These are phyloP conservation scores for Zosterops pallidus DNA, from an alignment of 2,113 vertebrate species.

Conservation along the genomic window DNA sequence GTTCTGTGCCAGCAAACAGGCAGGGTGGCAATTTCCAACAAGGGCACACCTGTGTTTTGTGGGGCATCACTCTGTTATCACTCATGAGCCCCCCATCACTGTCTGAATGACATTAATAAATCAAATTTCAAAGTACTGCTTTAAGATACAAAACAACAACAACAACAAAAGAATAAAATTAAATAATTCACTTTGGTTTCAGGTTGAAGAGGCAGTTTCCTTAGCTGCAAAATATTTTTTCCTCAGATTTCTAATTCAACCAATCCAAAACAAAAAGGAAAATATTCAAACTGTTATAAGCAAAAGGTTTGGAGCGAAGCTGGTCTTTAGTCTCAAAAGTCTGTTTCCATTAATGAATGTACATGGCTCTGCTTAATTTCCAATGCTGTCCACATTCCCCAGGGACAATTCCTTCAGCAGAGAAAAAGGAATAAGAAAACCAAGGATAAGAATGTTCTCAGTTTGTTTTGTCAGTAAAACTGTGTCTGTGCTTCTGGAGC, in stretches of 20 bases:
- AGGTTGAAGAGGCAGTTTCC: background rate
- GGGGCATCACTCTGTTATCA: too few species aligned
- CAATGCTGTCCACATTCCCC: background rate
- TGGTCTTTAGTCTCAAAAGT: background rate
- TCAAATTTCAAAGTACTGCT: background rate
- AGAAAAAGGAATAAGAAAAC: background rate
- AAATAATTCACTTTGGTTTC: background rate
- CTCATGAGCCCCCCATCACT: fast-evolving
- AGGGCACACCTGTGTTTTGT: too few species aligned
- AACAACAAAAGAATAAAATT: background rate
- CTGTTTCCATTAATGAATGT: background rate
- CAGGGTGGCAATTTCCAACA: background rate
- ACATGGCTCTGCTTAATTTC: background rate
- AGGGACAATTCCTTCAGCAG: background rate
- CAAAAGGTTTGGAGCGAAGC: background rate
- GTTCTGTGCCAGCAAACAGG: background rate
- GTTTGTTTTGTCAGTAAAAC: background rate
- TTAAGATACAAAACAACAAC: background rate
- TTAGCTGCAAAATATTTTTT: background rate
- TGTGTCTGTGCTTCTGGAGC: background rate
- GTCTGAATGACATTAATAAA: background rate
- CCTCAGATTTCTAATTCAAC: background rate
- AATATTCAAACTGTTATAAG: background rate
- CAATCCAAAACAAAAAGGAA: background rate
- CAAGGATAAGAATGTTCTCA: background rate